Percentiles rank a stretch among this genome's conserved stretches.
phyloP scores from a whole-genome alignment of 2,797 vertebrate species.

The Sylvia borin region DNA sequence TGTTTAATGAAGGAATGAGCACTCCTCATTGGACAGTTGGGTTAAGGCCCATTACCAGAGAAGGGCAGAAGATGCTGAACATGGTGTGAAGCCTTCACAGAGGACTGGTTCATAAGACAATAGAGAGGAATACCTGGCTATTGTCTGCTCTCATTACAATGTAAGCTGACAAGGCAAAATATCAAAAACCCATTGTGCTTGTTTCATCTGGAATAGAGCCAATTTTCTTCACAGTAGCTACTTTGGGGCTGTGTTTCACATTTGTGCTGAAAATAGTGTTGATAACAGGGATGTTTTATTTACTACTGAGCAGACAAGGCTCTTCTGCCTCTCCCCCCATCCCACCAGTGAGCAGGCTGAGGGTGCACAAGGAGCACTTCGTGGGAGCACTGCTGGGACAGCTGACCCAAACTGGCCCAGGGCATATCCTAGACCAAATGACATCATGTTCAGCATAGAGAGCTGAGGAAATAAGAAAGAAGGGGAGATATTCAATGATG shows the following conservation, averaged over 20 bases:
- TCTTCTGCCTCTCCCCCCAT: not conserved
- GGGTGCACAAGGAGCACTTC: not conserved
- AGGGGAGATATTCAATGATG: fast-evolving
- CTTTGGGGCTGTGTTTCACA: fast-evolving
- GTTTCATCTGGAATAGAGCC: not conserved
- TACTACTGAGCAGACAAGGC: not conserved
- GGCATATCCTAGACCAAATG: not conserved
- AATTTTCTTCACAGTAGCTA: not conserved
- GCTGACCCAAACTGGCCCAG: not conserved
- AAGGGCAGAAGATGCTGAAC: not conserved
- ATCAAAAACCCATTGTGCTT: not conserved
- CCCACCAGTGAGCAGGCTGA: not conserved
- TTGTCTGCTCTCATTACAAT: not conserved
- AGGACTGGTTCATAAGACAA: not conserved
- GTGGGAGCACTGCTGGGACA: not conserved
- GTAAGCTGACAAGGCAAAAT: not conserved
- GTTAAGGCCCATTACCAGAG: not conserved
- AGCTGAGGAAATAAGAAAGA: not conserved
- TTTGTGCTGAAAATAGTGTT: not conserved
- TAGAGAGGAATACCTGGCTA: not conserved
- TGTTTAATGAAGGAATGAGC: not conserved
- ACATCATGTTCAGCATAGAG: not conserved
- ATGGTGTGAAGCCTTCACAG: not conserved
- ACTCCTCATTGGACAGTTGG: not conserved
- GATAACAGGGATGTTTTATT: not conserved